Evolutionary conservation across 2,888 invertebrate species (phyloP), one percentile per base, ranked within the genome.

Genomic region (Meteorus colon): DNA sequence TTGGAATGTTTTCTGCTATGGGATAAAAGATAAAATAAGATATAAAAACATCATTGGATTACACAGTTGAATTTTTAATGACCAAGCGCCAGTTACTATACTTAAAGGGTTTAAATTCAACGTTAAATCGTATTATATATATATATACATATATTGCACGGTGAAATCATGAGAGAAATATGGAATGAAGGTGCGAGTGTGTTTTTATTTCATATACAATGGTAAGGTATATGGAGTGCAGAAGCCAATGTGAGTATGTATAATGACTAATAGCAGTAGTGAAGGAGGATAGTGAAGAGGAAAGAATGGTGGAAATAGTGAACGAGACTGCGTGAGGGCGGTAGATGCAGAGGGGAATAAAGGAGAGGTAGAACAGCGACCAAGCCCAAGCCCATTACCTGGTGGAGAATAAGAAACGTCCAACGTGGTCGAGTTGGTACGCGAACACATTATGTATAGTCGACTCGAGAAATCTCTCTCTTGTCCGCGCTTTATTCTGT

Each of bases 401-500:
- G 31, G n/a, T 63, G 69, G 29, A 73, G 77, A 81, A 81, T 80
- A 77, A 80, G 79, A 77, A 79, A 77, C 75, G 41, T 59, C 55
- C 63, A 55, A 70, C 82, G 80, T 82, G 82, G 82, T 82, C 81
- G 81, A 81, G 80, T 80, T 82, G 63, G 41, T 19, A 27, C 78
- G 75, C 60, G 71, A 76, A 81, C 80, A 77, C 79, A 79, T 78
- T 79, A 81, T 79, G 82, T 84, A 84, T 83, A 84, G 81, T 79
- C 82, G 73, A 81, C 59, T 77, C 80, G 77, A 83, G 81, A 84
- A 85, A 82, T 84, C 78, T 86, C 83, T 80, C 71, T 62, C 66
- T 74, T 19, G 31, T 29, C 48, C 74, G 55, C 59, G n/a, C 59
- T 4, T 16, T 48, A 48, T 48, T 48, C 16, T 48, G 5, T n/a